Base-by-base conservation (phyloP, 2,888 invertebrate species). In the Baccha elongata region DNA sequence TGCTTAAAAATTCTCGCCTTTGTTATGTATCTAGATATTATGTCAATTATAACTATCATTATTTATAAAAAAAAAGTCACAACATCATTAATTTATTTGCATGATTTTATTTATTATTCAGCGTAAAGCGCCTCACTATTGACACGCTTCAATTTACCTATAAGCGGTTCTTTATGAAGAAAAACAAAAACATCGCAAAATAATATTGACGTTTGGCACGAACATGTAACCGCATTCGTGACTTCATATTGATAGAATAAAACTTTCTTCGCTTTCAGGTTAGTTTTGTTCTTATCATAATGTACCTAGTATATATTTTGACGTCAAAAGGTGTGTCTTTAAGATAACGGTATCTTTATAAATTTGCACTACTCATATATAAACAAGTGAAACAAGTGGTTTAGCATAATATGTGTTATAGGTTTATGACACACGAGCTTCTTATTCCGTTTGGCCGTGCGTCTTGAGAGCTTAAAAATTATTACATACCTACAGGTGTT, bases 151-250 rank as follows among this genome's bases (percentile, higher is more conserved):
- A 69, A 35, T 37, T 74, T 78, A 46, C 68, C 13, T 44, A 19
- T 15, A 19, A 35, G 23, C 40, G 68, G 55, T 48, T 68, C 15
- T 19, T 44, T 55, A 7, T 35, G 44, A 40, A 60, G 52, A 13
- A 65, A 58, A 37, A 17, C 15, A 2, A 35, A 6, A n/a, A 35
- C 21, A 65, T 23, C 3, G 11, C 29, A 55, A 52, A 68, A 37
- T 35, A 58, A 69, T 64, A 75, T 81, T 71, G 75, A 60, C 65
- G 40, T 58, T 65, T 46, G n/a, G 62, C 75, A 76, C 81, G 81
- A 67, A 75, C 11, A 32, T 10, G 40, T n/a, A n/a, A n/a, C n/a
- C n/a, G n/a, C n/a, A n/a, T 83, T 83, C 83, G 76, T 83, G 83
- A 72, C 76, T 72, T 29, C 7, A 2, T 29, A 72, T 62, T 62